These are phyloP conservation scores for Philereme vetulata DNA, from an alignment of 2,888 invertebrate genomes.

Conservation along the genomic window DNA sequence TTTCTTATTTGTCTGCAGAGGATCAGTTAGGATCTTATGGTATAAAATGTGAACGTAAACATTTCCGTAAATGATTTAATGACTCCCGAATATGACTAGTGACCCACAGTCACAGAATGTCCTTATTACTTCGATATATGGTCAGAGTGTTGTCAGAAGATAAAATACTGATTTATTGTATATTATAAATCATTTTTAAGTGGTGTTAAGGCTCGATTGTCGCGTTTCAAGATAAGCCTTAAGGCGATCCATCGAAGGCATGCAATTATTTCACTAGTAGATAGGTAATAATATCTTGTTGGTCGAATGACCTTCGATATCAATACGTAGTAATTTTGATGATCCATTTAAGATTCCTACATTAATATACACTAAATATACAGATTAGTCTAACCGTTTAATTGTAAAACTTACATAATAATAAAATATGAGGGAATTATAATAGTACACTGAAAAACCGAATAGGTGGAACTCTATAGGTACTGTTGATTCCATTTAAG, in stretches of 20 bases:
- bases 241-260: slow-evolving; percentile 7
- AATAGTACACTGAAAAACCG: too few relatives aligned
- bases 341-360: slow-evolving; percentile 12
- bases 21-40: too few relatives aligned
- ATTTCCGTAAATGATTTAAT: too few relatives aligned
- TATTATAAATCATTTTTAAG: slow-evolving; percentile 16
- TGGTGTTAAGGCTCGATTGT: slow-evolving; percentile 6
- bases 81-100: background rate
- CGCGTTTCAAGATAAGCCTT: slow-evolving; percentile 12
- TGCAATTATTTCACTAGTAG: slow-evolving; percentile 5
- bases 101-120: background rate
- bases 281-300: background rate
- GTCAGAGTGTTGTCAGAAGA: background rate
- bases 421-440: too few relatives aligned
- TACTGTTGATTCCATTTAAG: too few relatives aligned
- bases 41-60: too few relatives aligned
- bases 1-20: too few relatives aligned
- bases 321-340: slow-evolving; percentile 11
- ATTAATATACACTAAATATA: slow-evolving; percentile 6
- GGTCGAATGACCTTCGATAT: slow-evolving; percentile 5
- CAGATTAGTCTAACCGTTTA: too few relatives aligned
- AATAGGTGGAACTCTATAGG: too few relatives aligned
- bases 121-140: slow-evolving; percentile 1
- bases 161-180: slow-evolving; percentile 8
- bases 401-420: too few relatives aligned